These are phyloP conservation scores for Poecilobothrus nobilitatus DNA, from an alignment of 2,888 invertebrate genomes.

Conservation along the genomic window DNA sequence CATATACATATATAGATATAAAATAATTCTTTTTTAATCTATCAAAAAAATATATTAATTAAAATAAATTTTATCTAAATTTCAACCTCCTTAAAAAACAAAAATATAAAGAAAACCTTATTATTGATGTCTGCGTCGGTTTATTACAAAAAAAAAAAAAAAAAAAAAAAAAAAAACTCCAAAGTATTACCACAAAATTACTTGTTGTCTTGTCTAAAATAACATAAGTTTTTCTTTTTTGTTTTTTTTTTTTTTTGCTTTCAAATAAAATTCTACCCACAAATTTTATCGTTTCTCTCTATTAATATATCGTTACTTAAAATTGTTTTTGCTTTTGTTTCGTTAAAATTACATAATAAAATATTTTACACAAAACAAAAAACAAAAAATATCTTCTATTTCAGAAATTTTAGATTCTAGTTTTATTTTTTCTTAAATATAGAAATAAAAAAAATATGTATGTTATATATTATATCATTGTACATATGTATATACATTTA, in stretches of 20 bases:
- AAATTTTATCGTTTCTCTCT: neutral
- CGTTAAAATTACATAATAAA: neutral
- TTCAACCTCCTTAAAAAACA: neutral
- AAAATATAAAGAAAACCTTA: neutral
- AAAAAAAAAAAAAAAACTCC: neutral
- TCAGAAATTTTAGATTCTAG: too few species aligned
- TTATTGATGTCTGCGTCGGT: neutral
- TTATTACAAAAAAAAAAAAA: neutral
- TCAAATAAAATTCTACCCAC: neutral
- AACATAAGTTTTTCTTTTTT: too few species aligned
- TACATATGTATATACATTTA: too few species aligned
- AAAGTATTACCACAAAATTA: conserved; percentile 1
- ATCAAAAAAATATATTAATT: neutral
- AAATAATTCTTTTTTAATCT: neutral
- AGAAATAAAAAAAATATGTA: too few species aligned
- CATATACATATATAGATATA: too few species aligned
- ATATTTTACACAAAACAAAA: too few species aligned
- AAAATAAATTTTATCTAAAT: neutral
- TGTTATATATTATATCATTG: too few species aligned
- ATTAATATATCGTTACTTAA: neutral
- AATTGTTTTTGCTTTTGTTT: neutral
- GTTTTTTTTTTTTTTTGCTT: too few species aligned
- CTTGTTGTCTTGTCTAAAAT: neutral
- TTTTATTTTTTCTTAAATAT: too few species aligned
- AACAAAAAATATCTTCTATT: too few species aligned